Percentiles rank a stretch among this genome's conserved stretches.
Conservation (phyloP, 2,797 vertebrate species). For the Muraenolepis orangiensis region DNA sequence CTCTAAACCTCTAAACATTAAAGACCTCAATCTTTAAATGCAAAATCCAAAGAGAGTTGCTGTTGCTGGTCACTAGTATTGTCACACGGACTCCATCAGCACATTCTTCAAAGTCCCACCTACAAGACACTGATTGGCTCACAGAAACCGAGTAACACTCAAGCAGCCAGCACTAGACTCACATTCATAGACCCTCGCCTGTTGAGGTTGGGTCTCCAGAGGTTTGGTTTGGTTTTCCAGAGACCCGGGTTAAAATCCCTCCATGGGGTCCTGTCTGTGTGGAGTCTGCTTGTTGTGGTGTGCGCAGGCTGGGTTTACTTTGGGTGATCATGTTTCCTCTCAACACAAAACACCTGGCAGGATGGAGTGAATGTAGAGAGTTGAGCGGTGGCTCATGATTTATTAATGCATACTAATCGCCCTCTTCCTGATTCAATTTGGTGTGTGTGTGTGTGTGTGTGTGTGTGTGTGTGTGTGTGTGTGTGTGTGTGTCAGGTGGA, state of each 20-base stretch:
- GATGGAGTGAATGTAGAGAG: neutral
- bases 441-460: neutral
- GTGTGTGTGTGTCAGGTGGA: constrained; percentile 54
- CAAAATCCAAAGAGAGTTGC: too few species aligned
- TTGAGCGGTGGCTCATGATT: neutral
- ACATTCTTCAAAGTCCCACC: too few species aligned
- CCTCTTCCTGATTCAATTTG: neutral
- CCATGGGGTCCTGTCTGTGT: neutral
- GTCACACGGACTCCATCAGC: too few species aligned
- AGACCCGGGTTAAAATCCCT: neutral
- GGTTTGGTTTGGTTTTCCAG: neutral
- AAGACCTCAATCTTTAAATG: neutral
- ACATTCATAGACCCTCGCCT: too few species aligned
- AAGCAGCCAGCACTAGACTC: neutral
- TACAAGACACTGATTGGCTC: too few species aligned
- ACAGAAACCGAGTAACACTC: too few species aligned
- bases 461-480: neutral
- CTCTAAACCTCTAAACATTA: too few species aligned
- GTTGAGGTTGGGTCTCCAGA: neutral
- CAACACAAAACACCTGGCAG: neutral
- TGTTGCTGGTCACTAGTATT: too few species aligned
- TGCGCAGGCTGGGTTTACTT: too few species aligned
- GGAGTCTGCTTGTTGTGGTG: neutral
- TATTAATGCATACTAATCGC: neutral
- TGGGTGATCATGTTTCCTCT: neutral